phyloP scores from a whole-genome alignment of 2,797 vertebrate genomes.

The Bufotes viridis region DNA sequence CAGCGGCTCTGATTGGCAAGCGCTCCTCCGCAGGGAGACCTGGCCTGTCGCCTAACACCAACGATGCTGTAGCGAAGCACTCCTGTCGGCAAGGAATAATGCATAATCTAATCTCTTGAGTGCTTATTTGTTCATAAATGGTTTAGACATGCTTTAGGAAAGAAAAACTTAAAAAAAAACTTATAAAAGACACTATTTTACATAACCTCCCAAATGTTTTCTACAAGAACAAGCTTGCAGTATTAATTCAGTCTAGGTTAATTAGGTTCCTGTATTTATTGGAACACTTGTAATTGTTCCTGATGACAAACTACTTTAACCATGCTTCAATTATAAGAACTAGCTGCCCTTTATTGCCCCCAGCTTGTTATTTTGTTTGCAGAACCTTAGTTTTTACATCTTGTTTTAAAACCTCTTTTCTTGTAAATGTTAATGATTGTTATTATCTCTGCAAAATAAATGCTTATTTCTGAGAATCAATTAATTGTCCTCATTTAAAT shows the following conservation, averaged over 20 bases:
- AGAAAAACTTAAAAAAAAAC: neutral
- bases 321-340: conserved; percentile 45
- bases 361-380: conserved; percentile 46
- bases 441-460: conserved; percentile 48
- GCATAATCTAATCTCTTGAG: neutral
- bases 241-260: neutral
- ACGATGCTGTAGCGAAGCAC: too few relatives aligned
- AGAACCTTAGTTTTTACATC: conserved; percentile 27
- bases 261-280: conserved; percentile 11
- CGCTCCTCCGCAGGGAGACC: too few relatives aligned
- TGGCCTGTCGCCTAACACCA: too few relatives aligned
- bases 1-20: too few relatives aligned
- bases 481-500: conserved; percentile 36
- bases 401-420: conserved; percentile 28
- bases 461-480: neutral
- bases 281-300: conserved; percentile 15
- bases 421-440: conserved; percentile 59
- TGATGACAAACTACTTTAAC: conserved; percentile 6
- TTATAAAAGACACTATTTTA: neutral
- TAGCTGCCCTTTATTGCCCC: conserved; percentile 29
- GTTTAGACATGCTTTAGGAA: neutral
- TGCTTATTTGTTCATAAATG: neutral
- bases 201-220: neutral
- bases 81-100: too few relatives aligned
- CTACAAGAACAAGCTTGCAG: conserved; percentile 2